phyloP scores from a whole-genome alignment of 2,797 vertebrate species.

The Hippocampus kuda region DNA sequence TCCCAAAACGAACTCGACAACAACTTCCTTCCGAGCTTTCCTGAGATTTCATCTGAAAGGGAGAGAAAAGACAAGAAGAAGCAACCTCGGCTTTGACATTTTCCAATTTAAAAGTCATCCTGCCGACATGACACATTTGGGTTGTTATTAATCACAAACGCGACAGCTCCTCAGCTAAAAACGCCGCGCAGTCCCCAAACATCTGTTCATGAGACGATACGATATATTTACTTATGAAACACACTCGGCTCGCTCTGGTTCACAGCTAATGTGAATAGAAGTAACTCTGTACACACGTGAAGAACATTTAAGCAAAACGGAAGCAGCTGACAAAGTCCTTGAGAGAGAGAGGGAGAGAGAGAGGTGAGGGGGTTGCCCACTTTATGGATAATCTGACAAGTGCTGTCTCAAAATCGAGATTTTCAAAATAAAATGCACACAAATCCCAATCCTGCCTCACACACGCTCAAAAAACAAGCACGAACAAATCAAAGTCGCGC shows the following conservation, averaged over 20 bases:
- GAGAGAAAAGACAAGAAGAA: not conserved
- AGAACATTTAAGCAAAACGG: not conserved
- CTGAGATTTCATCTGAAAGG: not conserved
- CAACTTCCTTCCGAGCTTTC: not conserved
- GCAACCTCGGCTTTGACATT: not conserved
- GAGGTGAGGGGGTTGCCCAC: too few relatives aligned
- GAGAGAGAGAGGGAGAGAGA: too few relatives aligned
- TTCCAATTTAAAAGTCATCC: conserved; percentile 2
- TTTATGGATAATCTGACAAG: too few relatives aligned
- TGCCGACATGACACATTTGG: conserved; percentile 1
- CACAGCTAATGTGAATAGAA: not conserved
- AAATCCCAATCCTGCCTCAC: too few relatives aligned
- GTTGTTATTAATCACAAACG: conserved; percentile 5
- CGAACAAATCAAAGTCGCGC: too few relatives aligned
- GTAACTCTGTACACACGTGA: not conserved
- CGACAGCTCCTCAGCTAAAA: not conserved
- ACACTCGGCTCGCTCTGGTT: not conserved
- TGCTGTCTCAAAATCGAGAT: too few relatives aligned
- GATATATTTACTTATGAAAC: not conserved
- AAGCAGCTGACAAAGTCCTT: not conserved
- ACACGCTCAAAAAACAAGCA: too few relatives aligned
- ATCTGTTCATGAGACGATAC: not conserved
- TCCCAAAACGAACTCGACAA: not conserved
- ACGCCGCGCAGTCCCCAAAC: not conserved
- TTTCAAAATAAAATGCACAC: too few relatives aligned